These are phyloP conservation scores for Propithecus coquereli DNA, from an alignment of 2,113 vertebrate species.

Conservation along the genomic window DNA sequence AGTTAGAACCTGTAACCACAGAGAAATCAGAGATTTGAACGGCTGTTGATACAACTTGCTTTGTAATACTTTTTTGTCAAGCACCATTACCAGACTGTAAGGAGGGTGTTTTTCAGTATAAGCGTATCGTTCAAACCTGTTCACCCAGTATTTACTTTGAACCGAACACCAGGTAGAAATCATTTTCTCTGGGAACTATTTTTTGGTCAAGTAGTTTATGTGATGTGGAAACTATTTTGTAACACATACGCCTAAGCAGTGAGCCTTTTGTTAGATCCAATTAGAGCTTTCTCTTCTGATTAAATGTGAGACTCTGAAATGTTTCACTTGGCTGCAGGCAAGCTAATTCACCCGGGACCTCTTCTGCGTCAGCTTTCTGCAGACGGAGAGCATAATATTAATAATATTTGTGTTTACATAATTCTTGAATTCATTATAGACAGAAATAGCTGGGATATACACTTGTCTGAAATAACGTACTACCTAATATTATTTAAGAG, in stretches of 20 bases:
- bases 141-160: conserved; percentile 46
- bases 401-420: conserved; percentile 68
- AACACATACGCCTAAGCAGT: conserved; percentile 67
- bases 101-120: conserved; percentile 46
- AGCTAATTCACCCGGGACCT: conserved; percentile 70
- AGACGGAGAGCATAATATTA: conserved; percentile 52
- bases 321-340: conserved; percentile 71
- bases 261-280: conserved; percentile 77
- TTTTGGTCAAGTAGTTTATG: conserved; percentile 68
- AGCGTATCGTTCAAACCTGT: conserved; percentile 49
- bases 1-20: neutral
- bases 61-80: neutral
- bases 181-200: conserved; percentile 66
- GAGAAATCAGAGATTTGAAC: conserved; percentile 30
- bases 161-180: conserved; percentile 67
- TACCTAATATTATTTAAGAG: neutral
- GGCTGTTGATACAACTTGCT: neutral
- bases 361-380: conserved; percentile 54
- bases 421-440: conserved; percentile 52
- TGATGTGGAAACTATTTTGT: conserved; percentile 80
- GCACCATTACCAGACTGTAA: neutral
- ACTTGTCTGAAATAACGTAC: neutral
- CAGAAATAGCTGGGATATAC: conserved; percentile 29
- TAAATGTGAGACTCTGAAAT: conserved; percentile 70
- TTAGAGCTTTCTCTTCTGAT: conserved; percentile 76